Evolutionary conservation across 2,888 invertebrate genomes (phyloP).

Genomic region (Ennomos fuscantarius): DNA sequence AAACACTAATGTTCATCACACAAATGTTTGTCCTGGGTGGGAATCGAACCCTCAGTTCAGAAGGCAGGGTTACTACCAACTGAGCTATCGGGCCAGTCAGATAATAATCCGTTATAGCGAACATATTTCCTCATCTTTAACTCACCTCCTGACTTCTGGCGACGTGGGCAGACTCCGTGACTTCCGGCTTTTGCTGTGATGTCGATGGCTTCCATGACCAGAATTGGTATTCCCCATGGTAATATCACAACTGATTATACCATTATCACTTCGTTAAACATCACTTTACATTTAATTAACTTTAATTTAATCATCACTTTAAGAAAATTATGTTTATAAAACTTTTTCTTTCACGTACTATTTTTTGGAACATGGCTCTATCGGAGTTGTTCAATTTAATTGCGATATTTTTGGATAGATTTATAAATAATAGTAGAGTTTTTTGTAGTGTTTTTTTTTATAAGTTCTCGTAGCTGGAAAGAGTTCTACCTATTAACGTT

Average conservation of each 20-base stretch:
- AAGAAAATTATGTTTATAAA: too few relatives aligned
- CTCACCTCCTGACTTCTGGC: slow-evolving; percentile 90
- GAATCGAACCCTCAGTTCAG: too few relatives aligned
- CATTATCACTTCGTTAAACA: slow-evolving; percentile 37
- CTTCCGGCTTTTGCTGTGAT: slow-evolving; percentile 82
- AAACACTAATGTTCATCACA: too few relatives aligned
- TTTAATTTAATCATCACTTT: too few relatives aligned
- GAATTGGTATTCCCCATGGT: slow-evolving; percentile 79
- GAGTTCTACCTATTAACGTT: too few relatives aligned
- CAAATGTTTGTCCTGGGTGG: too few relatives aligned
- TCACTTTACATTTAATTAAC: slow-evolving; percentile 16
- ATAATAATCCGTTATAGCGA: too few relatives aligned
- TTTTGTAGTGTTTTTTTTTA: too few relatives aligned
- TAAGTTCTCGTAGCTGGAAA: too few relatives aligned
- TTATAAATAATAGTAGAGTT: too few relatives aligned
- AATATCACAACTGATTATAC: slow-evolving; percentile 22
- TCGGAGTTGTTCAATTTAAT: slow-evolving; percentile 8
- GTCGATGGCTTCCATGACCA: slow-evolving; percentile 70
- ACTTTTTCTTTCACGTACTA: not conserved
- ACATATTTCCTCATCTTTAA: slow-evolving; percentile 3
- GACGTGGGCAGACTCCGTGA: slow-evolving; percentile 92
- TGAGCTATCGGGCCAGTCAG: too few relatives aligned
- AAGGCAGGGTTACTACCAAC: too few relatives aligned
- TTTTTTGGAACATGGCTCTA: slow-evolving; percentile 1
- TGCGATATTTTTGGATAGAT: not conserved